phyloP scores from a whole-genome alignment of 1,140 invertebrate genomes.

The Penaeus indicus region DNA sequence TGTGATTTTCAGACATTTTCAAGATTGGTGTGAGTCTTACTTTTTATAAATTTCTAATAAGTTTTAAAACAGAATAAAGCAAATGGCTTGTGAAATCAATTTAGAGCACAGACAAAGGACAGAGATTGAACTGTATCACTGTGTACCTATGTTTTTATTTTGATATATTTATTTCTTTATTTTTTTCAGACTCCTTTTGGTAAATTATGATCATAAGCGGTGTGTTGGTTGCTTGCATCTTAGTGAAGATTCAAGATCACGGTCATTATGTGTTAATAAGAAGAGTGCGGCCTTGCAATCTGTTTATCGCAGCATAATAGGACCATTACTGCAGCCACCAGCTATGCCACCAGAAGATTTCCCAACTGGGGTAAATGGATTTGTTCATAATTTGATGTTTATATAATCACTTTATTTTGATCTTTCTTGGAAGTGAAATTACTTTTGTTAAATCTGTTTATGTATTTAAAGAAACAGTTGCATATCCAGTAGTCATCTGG shows the following conservation, averaged over 20 bases:
- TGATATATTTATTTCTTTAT: not conserved
- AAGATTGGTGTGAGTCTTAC: too few species aligned
- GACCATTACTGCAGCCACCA: constrained; percentile 49
- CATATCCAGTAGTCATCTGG: too few species aligned
- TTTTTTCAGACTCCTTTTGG: constrained; percentile 52
- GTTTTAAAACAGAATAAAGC: too few species aligned
- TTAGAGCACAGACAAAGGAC: too few species aligned
- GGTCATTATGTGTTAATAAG: constrained; percentile 25
- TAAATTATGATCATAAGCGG: constrained; percentile 61
- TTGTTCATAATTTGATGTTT: not conserved
- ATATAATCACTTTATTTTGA: not conserved
- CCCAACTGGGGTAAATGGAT: constrained; percentile 38
- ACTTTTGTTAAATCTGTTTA: not conserved
- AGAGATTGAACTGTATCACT: too few species aligned
- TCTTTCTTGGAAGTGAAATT: not conserved
- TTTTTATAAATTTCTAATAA: too few species aligned
- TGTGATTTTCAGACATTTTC: too few species aligned
- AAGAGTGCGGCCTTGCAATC: constrained; percentile 45
- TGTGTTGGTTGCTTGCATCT: constrained; percentile 63
- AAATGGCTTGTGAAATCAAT: too few species aligned
- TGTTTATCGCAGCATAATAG: constrained; percentile 50
- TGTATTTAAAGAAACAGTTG: too few species aligned
- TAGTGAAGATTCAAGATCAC: constrained; percentile 50
- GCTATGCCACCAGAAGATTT: constrained; percentile 60
- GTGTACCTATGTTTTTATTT: not conserved